phyloP scores from a whole-genome alignment of 2,888 invertebrate species.

The Falcaria lacertinaria region DNA sequence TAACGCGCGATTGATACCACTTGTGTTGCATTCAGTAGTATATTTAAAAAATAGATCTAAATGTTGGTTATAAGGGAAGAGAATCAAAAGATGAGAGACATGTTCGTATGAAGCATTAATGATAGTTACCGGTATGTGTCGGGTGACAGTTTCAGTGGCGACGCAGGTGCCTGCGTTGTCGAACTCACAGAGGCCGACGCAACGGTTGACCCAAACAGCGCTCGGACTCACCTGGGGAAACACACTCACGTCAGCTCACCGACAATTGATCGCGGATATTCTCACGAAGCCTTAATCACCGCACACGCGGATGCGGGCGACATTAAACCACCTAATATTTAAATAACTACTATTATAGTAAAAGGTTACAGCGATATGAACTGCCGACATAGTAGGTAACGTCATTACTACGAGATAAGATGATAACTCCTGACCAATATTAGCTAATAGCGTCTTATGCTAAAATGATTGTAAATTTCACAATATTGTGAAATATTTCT shows the following conservation, averaged over 20 bases:
- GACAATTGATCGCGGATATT: conserved; percentile 46
- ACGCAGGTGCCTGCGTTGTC: conserved; percentile 52
- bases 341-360: neutral
- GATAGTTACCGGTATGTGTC: conserved; percentile 60
- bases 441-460: neutral
- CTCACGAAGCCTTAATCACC: conserved; percentile 48
- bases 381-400: neutral
- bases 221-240: conserved; percentile 67
- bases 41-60: too few relatives aligned
- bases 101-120: neutral
- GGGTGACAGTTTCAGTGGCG: conserved; percentile 40
- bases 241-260: conserved; percentile 29
- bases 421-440: neutral
- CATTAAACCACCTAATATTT: conserved; percentile 1
- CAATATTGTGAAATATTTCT: conserved; percentile 20
- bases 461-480: conserved; percentile 2
- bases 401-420: neutral
- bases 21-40: too few relatives aligned
- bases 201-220: conserved; percentile 68
- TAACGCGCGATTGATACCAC: too few relatives aligned
- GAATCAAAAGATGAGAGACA: too few relatives aligned
- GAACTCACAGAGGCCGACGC: conserved; percentile 65
- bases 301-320: conserved; percentile 32
- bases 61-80: too few relatives aligned
- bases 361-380: neutral